Evolutionary conservation across 1,140 invertebrate genomes (phyloP).

Genomic region (Liolophura sinensis): DNA sequence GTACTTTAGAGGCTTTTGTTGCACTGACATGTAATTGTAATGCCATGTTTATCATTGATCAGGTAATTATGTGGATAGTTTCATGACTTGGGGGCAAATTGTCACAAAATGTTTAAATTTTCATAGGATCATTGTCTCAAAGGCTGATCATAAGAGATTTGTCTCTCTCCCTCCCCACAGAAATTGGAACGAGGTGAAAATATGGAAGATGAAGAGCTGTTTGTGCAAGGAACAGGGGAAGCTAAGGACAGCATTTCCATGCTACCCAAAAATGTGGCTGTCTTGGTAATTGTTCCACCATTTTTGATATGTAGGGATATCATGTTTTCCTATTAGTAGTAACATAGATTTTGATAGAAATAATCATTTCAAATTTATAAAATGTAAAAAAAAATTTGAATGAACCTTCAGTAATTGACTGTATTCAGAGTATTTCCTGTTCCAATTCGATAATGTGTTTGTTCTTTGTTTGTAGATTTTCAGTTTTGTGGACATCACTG

Average conservation of each 20-base stretch:
- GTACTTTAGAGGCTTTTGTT: too few species aligned
- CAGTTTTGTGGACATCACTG: constrained; percentile 52
- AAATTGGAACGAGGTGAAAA: constrained; percentile 56
- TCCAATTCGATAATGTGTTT: neutral
- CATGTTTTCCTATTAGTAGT: neutral
- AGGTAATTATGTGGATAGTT: too few species aligned
- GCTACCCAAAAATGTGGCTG: constrained; percentile 47
- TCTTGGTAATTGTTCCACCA: constrained; percentile 35
- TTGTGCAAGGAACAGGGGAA: constrained; percentile 53
- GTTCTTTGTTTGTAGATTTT: constrained; percentile 48
- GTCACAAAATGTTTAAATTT: too few species aligned
- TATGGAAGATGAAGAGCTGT: constrained; percentile 54
- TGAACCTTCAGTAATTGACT: neutral
- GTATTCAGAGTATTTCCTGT: neutral
- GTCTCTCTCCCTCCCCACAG: constrained; percentile 25
- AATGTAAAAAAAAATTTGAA: neutral
- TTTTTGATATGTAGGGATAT: neutral
- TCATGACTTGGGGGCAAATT: too few species aligned
- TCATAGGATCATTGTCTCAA: too few species aligned
- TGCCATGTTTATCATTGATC: too few species aligned
- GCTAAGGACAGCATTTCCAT: constrained; percentile 55
- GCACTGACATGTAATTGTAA: too few species aligned
- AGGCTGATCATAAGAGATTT: neutral
- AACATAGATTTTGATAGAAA: neutral
- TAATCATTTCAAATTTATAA: neutral